phyloP scores from a whole-genome alignment of 2,888 invertebrate genomes.

The Sesamia inferens region DNA sequence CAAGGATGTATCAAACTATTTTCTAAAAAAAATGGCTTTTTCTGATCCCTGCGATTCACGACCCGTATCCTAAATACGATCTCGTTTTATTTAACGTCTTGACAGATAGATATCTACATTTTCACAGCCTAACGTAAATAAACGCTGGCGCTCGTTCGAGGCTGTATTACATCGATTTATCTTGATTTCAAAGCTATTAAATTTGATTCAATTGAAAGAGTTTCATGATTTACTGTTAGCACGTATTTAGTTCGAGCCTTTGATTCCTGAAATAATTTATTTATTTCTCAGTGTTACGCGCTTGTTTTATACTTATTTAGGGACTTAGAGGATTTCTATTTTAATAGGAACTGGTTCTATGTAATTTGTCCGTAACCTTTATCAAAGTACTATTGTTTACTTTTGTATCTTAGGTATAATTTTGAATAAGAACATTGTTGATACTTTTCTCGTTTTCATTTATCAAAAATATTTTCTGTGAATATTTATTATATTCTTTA shows the following conservation, averaged over 20 bases:
- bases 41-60: constrained; percentile 19
- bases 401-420: background rate
- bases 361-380: background rate
- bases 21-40: constrained; percentile 36
- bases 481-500: too few species aligned
- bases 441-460: background rate
- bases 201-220: constrained; percentile 55
- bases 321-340: background rate
- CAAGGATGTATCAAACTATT: constrained; percentile 3
- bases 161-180: constrained; percentile 53
- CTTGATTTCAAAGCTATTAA: constrained; percentile 52
- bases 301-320: constrained; percentile 30
- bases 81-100: constrained; percentile 53
- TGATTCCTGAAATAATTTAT: constrained; percentile 34
- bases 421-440: background rate
- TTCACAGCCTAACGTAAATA: constrained; percentile 58
- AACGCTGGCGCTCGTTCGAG: constrained; percentile 45
- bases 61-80: constrained; percentile 42
- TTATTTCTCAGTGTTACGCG: constrained; percentile 16
- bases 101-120: constrained; percentile 61
- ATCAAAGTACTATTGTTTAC: background rate
- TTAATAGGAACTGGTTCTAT: background rate
- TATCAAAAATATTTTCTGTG: background rate
- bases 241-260: constrained; percentile 27
- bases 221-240: constrained; percentile 41